Evolutionary conservation across 2,888 invertebrate species (phyloP).

Genomic region (Steinernema carpocapsae): DNA sequence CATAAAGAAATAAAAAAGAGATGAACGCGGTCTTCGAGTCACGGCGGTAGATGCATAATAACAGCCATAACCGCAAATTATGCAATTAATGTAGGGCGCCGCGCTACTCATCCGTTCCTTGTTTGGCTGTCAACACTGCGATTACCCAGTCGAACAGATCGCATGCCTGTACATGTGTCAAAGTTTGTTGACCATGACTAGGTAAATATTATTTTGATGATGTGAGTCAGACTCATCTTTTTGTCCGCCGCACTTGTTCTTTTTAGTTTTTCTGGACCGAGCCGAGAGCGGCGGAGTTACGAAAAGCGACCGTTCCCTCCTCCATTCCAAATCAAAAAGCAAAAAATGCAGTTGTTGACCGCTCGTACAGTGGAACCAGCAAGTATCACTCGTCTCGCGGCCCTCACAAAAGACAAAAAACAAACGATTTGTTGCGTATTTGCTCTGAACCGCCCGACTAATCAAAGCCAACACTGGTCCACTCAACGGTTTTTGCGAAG

Average conservation of each 20-base stretch:
- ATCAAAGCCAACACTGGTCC: slow-evolving; percentile 17
- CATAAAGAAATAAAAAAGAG: background rate
- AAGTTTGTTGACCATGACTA: background rate
- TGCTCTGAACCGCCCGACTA: background rate
- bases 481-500: background rate
- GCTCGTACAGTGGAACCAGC: slow-evolving; percentile 6
- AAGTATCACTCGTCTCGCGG: slow-evolving; percentile 8
- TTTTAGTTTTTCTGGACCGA: background rate
- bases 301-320: slow-evolving; percentile 6
- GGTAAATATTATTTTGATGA: slow-evolving; percentile 24
- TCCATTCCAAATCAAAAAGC: slow-evolving; percentile 1
- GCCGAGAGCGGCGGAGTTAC: background rate
- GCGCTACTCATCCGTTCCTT: no score
- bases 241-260: background rate
- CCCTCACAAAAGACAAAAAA: slow-evolving; percentile 17
- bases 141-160: no score
- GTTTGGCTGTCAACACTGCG: no score
- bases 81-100: no score
- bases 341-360: slow-evolving; percentile 5
- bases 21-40: background rate
- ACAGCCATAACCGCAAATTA: background rate
- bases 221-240: slow-evolving; percentile 8
- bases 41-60: background rate
- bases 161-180: background rate
- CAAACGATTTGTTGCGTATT: slow-evolving; percentile 34